Base-by-base conservation (phyloP, 1,140 invertebrate species). In the Thereuonema tuberculata region DNA sequence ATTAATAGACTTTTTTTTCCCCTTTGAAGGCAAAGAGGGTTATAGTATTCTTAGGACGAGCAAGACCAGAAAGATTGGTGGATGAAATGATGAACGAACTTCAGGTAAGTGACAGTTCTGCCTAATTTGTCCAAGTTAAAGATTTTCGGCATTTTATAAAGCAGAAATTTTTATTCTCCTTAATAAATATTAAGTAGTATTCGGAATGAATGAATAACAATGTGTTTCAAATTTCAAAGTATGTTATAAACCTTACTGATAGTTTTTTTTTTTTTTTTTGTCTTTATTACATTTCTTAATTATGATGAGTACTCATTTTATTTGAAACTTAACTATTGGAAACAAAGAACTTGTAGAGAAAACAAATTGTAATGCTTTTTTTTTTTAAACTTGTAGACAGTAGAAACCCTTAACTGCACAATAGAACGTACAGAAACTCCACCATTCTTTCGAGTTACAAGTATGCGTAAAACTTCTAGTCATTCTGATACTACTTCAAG, bases 61-160 rank as follows among this genome's bases (percentile, higher is more conserved):
- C 92, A 0, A 81, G 88, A 56, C 88, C 93, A 1, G 90, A 95
- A 70, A 80, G 90, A 52, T 79, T 98, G 1, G 79, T 99, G 1
- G 93, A 98, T 67, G 93, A 98, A 73, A 84, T 99, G 76, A 94
- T 98, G 88, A 84, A 84, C 15, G 94, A 98, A 74, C 76, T 99
- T 47, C 69, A 70, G 56, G 55, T 61, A 12, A 61, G 17, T n/a
- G n/a, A n/a, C n/a, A 55, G 5, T n/a, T 48, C n/a, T n/a, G n/a
- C n/a, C n/a, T n/a, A n/a, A n/a, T n/a, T n/a, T n/a, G n/a, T n/a
- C n/a, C n/a, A n/a, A n/a, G n/a, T n/a, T n/a, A n/a, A n/a, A n/a
- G n/a, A n/a, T n/a, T n/a, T n/a, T n/a, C n/a, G n/a, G n/a, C n/a
- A n/a, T n/a, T n/a, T n/a, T n/a, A n/a, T n/a, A n/a, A n/a, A n/a